Evolutionary conservation across 2,888 invertebrate genomes (phyloP).

Genomic region (Ctena decussata): DNA sequence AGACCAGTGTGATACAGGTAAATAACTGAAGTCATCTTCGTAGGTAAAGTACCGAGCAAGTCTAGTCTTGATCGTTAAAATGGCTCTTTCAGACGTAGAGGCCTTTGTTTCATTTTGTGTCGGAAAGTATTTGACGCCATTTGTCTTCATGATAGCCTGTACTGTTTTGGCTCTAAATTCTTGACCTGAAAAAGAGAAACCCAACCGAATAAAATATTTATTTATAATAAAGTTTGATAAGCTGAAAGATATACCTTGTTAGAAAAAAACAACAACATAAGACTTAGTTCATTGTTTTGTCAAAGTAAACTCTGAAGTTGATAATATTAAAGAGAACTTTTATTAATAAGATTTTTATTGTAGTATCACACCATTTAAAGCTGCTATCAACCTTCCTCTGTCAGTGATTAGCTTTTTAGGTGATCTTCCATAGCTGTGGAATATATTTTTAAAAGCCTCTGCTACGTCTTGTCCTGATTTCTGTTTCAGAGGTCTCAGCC

Average conservation of each 20-base stretch:
- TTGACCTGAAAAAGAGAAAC: constrained; percentile 26
- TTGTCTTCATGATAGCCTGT: constrained; percentile 21
- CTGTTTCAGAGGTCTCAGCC: constrained; percentile 37
- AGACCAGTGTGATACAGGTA: too few species aligned
- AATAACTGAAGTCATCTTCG: constrained; percentile 24
- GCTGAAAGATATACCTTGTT: background rate
- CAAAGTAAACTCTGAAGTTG: background rate
- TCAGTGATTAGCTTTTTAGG: constrained; percentile 39
- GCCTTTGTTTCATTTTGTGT: constrained; percentile 49
- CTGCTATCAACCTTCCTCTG: constrained; percentile 20
- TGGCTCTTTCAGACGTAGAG: constrained; percentile 35
- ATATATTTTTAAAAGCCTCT: constrained; percentile 38
- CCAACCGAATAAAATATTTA: background rate
- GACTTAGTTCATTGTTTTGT: background rate
- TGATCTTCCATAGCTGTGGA: constrained; percentile 33
- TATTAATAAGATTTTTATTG: background rate
- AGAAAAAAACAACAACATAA: background rate
- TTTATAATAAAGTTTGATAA: background rate
- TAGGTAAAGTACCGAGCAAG: constrained; percentile 33
- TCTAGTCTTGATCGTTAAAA: constrained; percentile 46
- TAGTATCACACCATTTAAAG: constrained; percentile 6
- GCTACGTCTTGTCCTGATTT: constrained; percentile 39
- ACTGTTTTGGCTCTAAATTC: constrained; percentile 46
- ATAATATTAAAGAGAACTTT: background rate
- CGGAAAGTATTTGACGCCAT: constrained; percentile 36